Evolutionary conservation across 2,888 invertebrate species (phyloP).

Genomic region (Diarsia dahlii): DNA sequence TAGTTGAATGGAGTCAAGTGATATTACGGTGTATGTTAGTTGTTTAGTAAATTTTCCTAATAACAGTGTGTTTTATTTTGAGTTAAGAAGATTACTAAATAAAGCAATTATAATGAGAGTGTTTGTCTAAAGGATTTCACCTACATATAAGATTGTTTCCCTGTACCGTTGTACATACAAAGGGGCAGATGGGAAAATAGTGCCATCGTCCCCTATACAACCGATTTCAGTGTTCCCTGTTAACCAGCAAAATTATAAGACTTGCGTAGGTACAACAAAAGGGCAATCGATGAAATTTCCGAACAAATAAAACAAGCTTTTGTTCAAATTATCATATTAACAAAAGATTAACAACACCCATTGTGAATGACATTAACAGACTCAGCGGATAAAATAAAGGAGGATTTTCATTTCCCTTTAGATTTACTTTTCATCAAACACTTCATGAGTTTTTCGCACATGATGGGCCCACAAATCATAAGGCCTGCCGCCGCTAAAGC

Average conservation of each 20-base stretch:
- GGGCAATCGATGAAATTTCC: too few relatives aligned
- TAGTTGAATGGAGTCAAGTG: slow-evolving; percentile 88
- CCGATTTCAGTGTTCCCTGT: too few relatives aligned
- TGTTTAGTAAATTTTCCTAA: slow-evolving; percentile 85
- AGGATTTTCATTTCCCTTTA: slow-evolving; percentile 25
- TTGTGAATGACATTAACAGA: neutral
- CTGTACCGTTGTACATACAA: too few relatives aligned
- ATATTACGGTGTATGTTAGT: slow-evolving; percentile 90
- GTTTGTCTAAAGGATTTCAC: neutral
- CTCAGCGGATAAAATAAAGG: neutral
- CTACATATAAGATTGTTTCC: neutral
- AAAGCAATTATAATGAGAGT: neutral
- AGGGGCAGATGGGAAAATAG: too few relatives aligned
- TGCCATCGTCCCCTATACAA: too few relatives aligned
- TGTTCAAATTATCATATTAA: slow-evolving; percentile 17
- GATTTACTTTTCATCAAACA: slow-evolving; percentile 54
- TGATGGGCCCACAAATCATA: slow-evolving; percentile 70
- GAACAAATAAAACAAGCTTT: neutral
- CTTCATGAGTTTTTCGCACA: slow-evolving; percentile 71
- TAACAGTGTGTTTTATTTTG: slow-evolving; percentile 65
- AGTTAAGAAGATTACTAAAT: neutral
- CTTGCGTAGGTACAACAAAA: too few relatives aligned
- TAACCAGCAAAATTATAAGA: too few relatives aligned
- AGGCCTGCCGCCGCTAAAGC: slow-evolving; percentile 66
- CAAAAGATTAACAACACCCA: neutral